phyloP scores from a whole-genome alignment of 1,140 invertebrate species.

The Heliconius melpomene region DNA sequence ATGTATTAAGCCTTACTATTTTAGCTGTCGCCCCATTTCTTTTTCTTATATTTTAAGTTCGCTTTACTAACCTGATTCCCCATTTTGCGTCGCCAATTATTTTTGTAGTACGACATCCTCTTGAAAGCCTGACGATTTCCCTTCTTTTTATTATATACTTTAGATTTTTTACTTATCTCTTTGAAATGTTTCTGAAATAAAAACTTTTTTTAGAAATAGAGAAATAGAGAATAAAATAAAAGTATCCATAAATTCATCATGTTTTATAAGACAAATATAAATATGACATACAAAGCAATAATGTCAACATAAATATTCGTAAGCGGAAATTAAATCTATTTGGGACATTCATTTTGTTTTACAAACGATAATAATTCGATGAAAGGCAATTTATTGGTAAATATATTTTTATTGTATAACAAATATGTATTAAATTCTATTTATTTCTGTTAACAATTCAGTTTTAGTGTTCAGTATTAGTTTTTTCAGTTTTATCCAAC shows the following conservation, averaged over 20 bases:
- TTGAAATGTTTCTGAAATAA: conserved; percentile 19
- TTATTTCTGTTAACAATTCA: background rate
- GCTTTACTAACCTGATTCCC: conserved; percentile 36
- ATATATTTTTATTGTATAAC: background rate
- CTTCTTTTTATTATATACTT: conserved; percentile 2
- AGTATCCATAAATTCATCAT: background rate
- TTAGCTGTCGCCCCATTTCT: background rate
- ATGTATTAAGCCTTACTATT: background rate
- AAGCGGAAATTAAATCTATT: background rate
- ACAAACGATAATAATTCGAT: background rate
- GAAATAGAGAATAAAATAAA: too few relatives aligned
- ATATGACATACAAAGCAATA: background rate
- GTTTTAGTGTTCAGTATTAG: too few relatives aligned
- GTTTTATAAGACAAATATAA: background rate
- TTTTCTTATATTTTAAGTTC: background rate
- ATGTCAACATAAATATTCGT: background rate
- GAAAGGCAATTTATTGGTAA: background rate
- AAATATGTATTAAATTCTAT: background rate
- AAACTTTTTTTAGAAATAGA: background rate
- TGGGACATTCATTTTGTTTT: background rate
- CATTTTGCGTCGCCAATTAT: conserved; percentile 43
- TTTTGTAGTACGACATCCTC: conserved; percentile 19
- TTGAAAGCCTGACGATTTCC: conserved; percentile 2
- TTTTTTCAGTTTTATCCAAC: too few relatives aligned
- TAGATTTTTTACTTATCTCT: background rate